Conservation (phyloP, 1,140 invertebrate species). For the Drosophila mayri region DNA sequence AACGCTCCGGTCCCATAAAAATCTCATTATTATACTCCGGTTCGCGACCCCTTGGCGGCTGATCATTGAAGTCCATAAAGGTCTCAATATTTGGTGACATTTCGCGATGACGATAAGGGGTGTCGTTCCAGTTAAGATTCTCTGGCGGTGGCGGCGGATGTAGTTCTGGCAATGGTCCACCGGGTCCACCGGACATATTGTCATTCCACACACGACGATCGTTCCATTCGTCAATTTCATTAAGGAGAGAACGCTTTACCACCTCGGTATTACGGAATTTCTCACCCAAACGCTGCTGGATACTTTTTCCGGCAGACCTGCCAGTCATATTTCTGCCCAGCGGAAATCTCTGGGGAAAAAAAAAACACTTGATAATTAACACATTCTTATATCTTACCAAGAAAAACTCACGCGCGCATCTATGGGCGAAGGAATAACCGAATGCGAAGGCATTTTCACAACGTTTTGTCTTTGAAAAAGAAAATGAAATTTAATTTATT, state of each 20-base stretch:
- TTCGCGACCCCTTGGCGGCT: not conserved
- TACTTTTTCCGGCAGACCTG: not conserved
- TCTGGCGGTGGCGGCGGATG: constrained; percentile 4
- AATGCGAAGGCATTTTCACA: constrained; percentile 11
- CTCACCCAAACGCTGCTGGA: not conserved
- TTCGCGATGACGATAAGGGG: not conserved
- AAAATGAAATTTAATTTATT: not conserved
- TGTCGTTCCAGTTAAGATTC: constrained; percentile 2
- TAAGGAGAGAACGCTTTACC: not conserved
- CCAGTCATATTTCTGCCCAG: not conserved
- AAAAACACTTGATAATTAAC: not conserved
- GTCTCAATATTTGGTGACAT: not conserved
- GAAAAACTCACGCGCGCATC: not conserved
- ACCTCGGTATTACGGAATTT: not conserved
- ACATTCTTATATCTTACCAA: not conserved
- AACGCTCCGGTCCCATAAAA: not conserved
- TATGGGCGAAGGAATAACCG: not conserved
- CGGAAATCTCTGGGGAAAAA: not conserved
- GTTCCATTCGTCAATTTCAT: not conserved
- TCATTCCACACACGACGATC: constrained; percentile 3
- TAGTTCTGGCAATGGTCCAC: not conserved
- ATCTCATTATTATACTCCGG: not conserved
- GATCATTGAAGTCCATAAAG: not conserved
- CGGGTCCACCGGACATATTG: not conserved
- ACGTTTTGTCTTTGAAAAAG: not conserved